phyloP scores from a whole-genome alignment of 2,113 vertebrate species.

The Zapornia atra region DNA sequence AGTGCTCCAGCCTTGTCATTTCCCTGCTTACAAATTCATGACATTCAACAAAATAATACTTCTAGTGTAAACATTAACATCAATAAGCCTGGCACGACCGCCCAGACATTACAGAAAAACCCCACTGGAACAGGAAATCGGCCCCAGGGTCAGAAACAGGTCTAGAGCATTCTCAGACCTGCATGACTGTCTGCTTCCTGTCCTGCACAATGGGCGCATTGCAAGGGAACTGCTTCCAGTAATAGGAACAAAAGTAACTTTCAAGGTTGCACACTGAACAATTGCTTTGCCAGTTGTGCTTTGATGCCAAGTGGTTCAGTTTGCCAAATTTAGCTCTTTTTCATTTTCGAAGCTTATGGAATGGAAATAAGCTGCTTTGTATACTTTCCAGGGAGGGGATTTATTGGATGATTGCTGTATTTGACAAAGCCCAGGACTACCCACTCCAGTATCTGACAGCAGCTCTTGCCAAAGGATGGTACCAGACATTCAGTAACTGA shows the following conservation, averaged over 20 bases:
- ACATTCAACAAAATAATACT: conserved; percentile 53
- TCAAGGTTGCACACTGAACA: conserved; percentile 61
- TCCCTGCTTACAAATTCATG: conserved; percentile 32
- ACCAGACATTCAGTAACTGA: conserved; percentile 2
- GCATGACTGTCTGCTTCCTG: conserved; percentile 53
- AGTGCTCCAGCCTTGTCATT: conserved; percentile 36
- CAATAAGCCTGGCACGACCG: conserved; percentile 27
- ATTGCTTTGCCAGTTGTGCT: conserved; percentile 48
- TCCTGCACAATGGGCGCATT: conserved; percentile 55
- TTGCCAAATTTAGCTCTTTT: conserved; percentile 56
- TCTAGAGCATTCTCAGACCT: conserved; percentile 42
- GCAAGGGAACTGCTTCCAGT: conserved; percentile 50
- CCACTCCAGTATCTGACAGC: conserved; percentile 19
- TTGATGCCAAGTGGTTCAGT: conserved; percentile 48
- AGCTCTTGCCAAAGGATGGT: conserved; percentile 35
- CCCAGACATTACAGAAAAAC: not conserved
- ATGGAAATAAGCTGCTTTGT: conserved; percentile 64
- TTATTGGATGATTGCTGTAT: conserved; percentile 19
- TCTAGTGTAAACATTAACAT: conserved; percentile 48
- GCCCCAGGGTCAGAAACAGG: conserved; percentile 39
- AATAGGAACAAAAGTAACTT: conserved; percentile 63
- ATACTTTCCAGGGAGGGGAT: conserved; percentile 47
- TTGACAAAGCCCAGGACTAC: conserved; percentile 25
- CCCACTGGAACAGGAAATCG: conserved; percentile 34
- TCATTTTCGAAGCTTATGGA: conserved; percentile 51